Conservation (phyloP, 2,888 invertebrate genomes). For the Brachypalpus laphriformis region DNA sequence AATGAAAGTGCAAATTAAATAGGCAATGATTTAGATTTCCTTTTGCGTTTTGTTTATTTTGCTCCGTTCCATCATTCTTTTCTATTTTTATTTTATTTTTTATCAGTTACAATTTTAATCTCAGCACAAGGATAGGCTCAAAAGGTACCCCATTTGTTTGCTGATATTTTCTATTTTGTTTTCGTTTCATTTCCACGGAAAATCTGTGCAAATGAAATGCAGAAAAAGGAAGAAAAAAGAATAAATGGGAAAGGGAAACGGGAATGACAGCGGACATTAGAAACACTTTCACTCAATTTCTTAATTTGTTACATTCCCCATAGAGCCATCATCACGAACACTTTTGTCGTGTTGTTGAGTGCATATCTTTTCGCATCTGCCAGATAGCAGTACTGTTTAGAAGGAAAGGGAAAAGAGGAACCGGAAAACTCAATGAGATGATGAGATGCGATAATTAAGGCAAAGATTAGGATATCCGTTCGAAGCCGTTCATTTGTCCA, state of each 20-base stretch:
- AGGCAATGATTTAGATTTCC: constrained; percentile 66
- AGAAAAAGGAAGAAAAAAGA: background rate
- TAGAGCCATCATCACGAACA: background rate
- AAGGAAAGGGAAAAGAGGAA: background rate
- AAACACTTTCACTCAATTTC: constrained; percentile 35
- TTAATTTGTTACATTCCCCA: constrained; percentile 34
- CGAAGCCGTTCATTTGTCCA: constrained; percentile 7
- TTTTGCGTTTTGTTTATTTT: constrained; percentile 49
- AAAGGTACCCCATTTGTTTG: constrained; percentile 25
- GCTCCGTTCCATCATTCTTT: background rate
- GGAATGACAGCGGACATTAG: constrained; percentile 22
- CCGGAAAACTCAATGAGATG: constrained; percentile 20
- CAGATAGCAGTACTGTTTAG: background rate
- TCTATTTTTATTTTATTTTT: background rate
- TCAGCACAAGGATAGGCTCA: constrained; percentile 5
- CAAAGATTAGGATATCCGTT: constrained; percentile 38
- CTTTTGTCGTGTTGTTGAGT: background rate
- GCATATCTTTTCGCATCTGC: background rate
- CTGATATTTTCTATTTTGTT: background rate
- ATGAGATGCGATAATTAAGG: constrained; percentile 41
- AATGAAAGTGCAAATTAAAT: constrained; percentile 70
- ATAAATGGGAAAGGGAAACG: background rate
- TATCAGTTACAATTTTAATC: constrained; percentile 33
- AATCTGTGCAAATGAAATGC: constrained; percentile 21
- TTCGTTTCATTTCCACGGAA: background rate